Conservation (phyloP, 2,888 invertebrate genomes). For the Sarcophaga variegata region DNA sequence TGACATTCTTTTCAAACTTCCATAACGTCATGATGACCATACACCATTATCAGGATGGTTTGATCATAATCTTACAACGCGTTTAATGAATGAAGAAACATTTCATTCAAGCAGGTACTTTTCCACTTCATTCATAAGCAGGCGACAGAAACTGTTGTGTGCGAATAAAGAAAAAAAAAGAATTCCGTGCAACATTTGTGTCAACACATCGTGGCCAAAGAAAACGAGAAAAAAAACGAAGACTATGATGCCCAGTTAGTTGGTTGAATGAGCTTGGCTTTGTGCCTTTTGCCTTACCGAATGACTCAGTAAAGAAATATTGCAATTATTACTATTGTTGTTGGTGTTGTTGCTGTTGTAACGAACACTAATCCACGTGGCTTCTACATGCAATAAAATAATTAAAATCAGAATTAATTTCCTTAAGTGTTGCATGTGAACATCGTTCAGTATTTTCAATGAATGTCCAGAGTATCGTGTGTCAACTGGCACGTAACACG, state of each 20-base stretch:
- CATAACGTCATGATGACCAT: background rate
- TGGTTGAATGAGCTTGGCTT: background rate
- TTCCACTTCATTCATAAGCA: conserved; percentile 38
- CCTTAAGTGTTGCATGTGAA: background rate
- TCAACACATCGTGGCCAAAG: background rate
- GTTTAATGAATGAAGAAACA: no score
- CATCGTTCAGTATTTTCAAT: no score
- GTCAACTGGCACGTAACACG: conserved; percentile 13
- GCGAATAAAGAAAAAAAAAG: background rate
- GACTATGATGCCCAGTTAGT: no score
- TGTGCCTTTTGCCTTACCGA: background rate
- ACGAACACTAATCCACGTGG: conserved; percentile 14
- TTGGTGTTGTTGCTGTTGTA: background rate
- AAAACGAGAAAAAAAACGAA: background rate
- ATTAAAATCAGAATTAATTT: conserved; percentile 7
- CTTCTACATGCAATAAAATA: conserved; percentile 14
- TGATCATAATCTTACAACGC: background rate
- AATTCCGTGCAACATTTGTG: conserved; percentile 25
- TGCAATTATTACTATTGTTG: background rate
- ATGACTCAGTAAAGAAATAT: no score
- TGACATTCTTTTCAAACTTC: background rate
- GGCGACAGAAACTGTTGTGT: background rate
- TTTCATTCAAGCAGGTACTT: conserved; percentile 17
- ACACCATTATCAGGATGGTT: background rate
- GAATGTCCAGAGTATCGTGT: background rate